A percentile compares a stretch with the other conserved stretches of the same genome.
Conservation (phyloP, 2,113 vertebrate species). For the Apus apus region DNA sequence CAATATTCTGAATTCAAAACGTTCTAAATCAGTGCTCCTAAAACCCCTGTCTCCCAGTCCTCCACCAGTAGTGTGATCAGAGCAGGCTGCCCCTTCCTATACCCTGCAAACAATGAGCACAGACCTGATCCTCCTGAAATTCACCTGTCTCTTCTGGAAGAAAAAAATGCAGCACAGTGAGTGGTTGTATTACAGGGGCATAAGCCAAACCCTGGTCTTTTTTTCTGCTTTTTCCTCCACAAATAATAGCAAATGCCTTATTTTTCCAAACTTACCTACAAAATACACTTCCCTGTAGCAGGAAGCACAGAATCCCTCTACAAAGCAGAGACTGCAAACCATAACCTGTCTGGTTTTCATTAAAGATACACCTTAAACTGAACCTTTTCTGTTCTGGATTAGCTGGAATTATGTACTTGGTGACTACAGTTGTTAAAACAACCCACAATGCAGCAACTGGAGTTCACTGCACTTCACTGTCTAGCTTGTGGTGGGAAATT, state of each 20-base stretch:
- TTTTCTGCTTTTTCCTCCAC: not conserved
- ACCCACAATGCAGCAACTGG: fast-evolving
- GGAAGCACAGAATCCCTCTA: not conserved
- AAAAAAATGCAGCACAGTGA: not conserved
- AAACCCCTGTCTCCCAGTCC: not conserved
- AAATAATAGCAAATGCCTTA: not conserved
- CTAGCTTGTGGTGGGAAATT: not conserved
- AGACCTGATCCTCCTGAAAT: not conserved
- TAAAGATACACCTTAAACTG: not conserved
- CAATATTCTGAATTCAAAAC: not conserved
- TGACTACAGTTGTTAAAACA: not conserved
- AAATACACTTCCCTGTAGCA: not conserved
- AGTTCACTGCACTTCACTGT: not conserved
- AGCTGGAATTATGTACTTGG: not conserved
- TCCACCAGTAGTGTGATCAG: not conserved
- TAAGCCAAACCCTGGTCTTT: not conserved
- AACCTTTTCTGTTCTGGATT: not conserved
- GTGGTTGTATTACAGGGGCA: not conserved
- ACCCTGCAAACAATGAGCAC: not conserved
- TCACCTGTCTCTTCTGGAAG: not conserved
- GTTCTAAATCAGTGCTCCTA: not conserved
- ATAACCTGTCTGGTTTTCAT: not conserved
- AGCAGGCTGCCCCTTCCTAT: not conserved
- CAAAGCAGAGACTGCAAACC: not conserved
- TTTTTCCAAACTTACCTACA: not conserved